These are phyloP conservation scores for Urocitellus parryii DNA, from an alignment of 2,113 vertebrate genomes.

Conservation along the genomic window DNA sequence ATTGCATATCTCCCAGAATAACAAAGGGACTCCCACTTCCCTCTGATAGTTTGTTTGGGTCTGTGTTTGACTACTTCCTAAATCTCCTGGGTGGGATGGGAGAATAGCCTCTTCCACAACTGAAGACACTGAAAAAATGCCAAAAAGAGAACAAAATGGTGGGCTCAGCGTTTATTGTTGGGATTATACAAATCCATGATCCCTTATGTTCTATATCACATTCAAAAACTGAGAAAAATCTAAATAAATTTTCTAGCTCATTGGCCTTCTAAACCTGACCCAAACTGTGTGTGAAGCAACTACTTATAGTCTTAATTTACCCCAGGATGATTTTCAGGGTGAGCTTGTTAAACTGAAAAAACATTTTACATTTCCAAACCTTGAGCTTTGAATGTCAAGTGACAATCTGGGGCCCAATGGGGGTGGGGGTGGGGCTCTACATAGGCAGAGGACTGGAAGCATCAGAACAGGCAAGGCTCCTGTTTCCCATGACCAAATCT, in stretches of 20 bases:
- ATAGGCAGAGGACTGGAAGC: neutral
- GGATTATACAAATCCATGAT: neutral
- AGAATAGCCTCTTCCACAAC: neutral
- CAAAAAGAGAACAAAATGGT: neutral
- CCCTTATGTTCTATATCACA: neutral
- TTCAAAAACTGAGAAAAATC: neutral
- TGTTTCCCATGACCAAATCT: neutral
- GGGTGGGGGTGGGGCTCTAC: neutral
- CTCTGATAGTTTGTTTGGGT: conserved; percentile 4
- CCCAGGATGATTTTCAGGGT: neutral
- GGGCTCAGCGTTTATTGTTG: neutral
- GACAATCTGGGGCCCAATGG: neutral
- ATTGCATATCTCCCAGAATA: neutral
- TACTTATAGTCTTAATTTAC: neutral
- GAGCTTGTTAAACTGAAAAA: neutral
- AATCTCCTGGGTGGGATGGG: neutral
- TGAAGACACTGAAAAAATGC: conserved; percentile 5
- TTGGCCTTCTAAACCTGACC: neutral
- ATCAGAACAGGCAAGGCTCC: neutral
- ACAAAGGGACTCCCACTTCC: conserved; percentile 15
- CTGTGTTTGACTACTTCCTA: neutral
- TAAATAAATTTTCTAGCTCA: neutral
- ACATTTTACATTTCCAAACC: neutral
- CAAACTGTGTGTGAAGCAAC: neutral
- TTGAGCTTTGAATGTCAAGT: neutral